Conservation (phyloP, 2,113 vertebrate genomes). For the Perccottus glenii region DNA sequence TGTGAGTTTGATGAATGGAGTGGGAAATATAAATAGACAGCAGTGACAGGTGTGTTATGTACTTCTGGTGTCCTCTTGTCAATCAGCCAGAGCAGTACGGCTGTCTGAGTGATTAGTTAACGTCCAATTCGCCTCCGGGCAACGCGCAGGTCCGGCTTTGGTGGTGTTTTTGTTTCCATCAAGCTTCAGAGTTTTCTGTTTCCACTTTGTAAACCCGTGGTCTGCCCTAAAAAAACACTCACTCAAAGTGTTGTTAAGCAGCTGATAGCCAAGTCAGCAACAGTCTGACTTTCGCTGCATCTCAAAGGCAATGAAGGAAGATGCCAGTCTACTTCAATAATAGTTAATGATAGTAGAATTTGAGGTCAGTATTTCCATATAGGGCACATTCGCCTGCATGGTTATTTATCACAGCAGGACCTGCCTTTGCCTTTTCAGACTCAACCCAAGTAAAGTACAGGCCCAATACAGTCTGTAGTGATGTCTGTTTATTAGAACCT, state of each 20-base stretch:
- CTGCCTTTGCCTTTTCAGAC: conserved; percentile 1
- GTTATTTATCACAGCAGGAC: conserved; percentile 50
- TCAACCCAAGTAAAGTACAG: neutral
- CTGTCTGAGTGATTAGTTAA: conserved; percentile 44
- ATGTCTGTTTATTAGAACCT: conserved; percentile 14
- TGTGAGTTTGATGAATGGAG: conserved; percentile 39
- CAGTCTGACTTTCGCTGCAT: conserved; percentile 6
- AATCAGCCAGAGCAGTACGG: conserved; percentile 34
- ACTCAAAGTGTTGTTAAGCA: conserved; percentile 17
- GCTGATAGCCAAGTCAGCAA: conserved; percentile 10
- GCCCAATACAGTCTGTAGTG: conserved; percentile 2
- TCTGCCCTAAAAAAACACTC: conserved; percentile 8
- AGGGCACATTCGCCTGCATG: conserved; percentile 21
- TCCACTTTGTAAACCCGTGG: conserved; percentile 9
- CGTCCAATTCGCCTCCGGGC: conserved; percentile 37
- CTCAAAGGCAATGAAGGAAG: conserved; percentile 32
- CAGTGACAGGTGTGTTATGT: conserved; percentile 38
- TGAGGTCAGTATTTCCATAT: conserved; percentile 29
- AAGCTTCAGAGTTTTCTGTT: conserved; percentile 24
- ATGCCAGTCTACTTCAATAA: neutral
- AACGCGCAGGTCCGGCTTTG: conserved; percentile 10
- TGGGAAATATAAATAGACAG: conserved; percentile 36
- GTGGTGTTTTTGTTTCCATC: conserved; percentile 32
- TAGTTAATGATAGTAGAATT: conserved; percentile 8
- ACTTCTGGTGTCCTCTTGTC: conserved; percentile 42